Evolutionary conservation across 2,888 invertebrate species (phyloP).

Genomic region (Apoda limacodes): DNA sequence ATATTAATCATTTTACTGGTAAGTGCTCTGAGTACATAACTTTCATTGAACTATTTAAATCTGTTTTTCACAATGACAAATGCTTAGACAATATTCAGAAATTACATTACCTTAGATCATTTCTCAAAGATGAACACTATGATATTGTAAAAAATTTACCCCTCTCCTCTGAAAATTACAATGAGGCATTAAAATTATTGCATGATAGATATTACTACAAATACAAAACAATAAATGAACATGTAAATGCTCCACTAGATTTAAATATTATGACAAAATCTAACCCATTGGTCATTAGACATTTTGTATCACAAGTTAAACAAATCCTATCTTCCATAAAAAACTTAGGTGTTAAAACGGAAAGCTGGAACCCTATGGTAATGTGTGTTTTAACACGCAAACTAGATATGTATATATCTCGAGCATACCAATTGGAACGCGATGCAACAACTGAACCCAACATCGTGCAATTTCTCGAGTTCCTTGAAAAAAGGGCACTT

Average conservation of each 20-base stretch:
- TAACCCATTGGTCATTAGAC: conserved; percentile 4
- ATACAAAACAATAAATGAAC: conserved; percentile 9
- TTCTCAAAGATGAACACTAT: conserved; percentile 9
- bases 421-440: conserved; percentile 11
- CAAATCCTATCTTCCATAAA: conserved; percentile 14
- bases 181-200: conserved; percentile 6
- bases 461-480: conserved; percentile 4
- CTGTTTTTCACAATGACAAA: conserved; percentile 9
- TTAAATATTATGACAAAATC: conserved; percentile 4
- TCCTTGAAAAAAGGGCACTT: conserved; percentile 11
- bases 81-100: conserved; percentile 9
- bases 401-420: conserved; percentile 12
- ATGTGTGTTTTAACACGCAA: conserved; percentile 15
- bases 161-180: conserved; percentile 9
- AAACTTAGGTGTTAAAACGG: conserved; percentile 5
- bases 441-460: conserved; percentile 3
- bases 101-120: conserved; percentile 12
- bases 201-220: conserved; percentile 12
- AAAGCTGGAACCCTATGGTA: conserved; percentile 13
- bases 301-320: conserved; percentile 10
- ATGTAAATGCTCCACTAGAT: conserved; percentile 9
- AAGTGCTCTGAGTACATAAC: conserved; percentile 12
- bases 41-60: conserved; percentile 12
- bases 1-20: conserved; percentile 11
- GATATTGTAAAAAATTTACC: conserved; percentile 17